Base-by-base conservation (phyloP, 2,888 invertebrate species). In the Onthophagus sagittarius region DNA sequence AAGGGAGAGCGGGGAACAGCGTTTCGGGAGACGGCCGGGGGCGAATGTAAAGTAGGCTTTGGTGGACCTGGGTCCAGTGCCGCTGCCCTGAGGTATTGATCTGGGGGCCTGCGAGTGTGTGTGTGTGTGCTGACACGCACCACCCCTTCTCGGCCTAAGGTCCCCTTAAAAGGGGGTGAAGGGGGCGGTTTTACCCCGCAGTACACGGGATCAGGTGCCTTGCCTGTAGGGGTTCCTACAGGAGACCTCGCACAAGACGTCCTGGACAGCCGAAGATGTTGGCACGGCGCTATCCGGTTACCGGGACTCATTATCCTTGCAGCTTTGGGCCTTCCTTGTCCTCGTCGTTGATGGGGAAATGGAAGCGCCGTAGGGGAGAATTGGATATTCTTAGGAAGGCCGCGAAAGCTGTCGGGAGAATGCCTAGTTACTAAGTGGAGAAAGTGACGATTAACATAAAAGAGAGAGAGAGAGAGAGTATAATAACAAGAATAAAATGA, bases 1-100 rank as follows among this genome's bases (percentile, higher is more conserved):
- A 76, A 75, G 77, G 75, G 75, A 78, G 73, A 73, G 77, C 70
- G 73, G 72, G 75, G 75, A 76, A 79, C 76, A 76, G 76, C 75
- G 76, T 74, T 74, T 73, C 77, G 72, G 75, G 75, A 67, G 69
- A 78, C 73, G 78, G 76, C 76, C 79, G 85, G 83, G 81, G 80
- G 82, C 82, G 84, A 84, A 84, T 89, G 89, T 89, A 89, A 89
- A 88, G 89, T 88, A 87, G 88, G 88, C 83, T 84, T 77, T 78
- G 87, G 83, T 84, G 83, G 84, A 83, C 83, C 83, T 83, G 83
- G 84, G 84, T 84, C 84, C 84, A 82, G 84, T 84, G 81, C 84
- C 84, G 84, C 84, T 84, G 84, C 84, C 84, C 84, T 82, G 83
- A 84, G 84, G 85, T 84, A 85, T 85, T 85, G 85, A 85, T 84